Percentiles rank a stretch among this genome's conserved stretches.
These are phyloP conservation scores for Aspidiotus destructor DNA, from an alignment of 2,888 invertebrate genomes.

Conservation along the genomic window DNA sequence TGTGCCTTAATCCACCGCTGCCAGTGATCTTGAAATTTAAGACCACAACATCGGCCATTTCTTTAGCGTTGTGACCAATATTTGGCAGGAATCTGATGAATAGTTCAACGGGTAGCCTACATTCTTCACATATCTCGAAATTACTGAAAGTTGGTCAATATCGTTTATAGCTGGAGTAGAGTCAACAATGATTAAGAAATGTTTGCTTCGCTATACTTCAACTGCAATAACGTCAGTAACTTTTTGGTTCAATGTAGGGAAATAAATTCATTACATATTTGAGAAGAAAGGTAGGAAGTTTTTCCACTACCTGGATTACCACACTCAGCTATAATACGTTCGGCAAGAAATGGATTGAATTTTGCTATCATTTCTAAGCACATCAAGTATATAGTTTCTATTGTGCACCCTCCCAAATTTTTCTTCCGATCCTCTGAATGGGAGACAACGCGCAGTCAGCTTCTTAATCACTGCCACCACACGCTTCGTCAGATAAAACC, in stretches of 20 bases:
- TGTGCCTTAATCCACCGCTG: too few species aligned
- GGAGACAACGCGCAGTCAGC: slow-evolving; percentile 11
- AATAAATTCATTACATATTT: slow-evolving; percentile 29
- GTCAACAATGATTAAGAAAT: slow-evolving; percentile 29
- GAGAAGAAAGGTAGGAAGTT: slow-evolving; percentile 20
- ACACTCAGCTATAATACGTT: slow-evolving; percentile 23
- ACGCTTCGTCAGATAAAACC: too few species aligned
- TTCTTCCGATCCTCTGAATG: slow-evolving; percentile 28
- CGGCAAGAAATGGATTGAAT: slow-evolving; percentile 31
- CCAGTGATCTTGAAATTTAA: too few species aligned
- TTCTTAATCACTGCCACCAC: slow-evolving; percentile 1
- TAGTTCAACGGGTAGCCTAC: background rate
- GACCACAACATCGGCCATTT: slow-evolving; percentile 22
- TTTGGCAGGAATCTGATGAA: slow-evolving; percentile 22
- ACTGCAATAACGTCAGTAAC: background rate
- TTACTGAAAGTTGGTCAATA: slow-evolving; percentile 39
- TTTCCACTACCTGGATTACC: slow-evolving; percentile 23
- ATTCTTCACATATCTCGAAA: slow-evolving; percentile 38
- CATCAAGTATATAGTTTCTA: slow-evolving; percentile 31
- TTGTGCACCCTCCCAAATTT: slow-evolving; percentile 24
- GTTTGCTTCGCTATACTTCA: slow-evolving; percentile 10
- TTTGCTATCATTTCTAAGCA: slow-evolving; percentile 26
- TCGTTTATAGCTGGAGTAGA: slow-evolving; percentile 32
- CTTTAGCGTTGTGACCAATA: slow-evolving; percentile 36
- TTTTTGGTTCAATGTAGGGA: slow-evolving; percentile 19